Conservation (phyloP, 2,888 invertebrate genomes). For the Dasysyrphus albostriatus region DNA sequence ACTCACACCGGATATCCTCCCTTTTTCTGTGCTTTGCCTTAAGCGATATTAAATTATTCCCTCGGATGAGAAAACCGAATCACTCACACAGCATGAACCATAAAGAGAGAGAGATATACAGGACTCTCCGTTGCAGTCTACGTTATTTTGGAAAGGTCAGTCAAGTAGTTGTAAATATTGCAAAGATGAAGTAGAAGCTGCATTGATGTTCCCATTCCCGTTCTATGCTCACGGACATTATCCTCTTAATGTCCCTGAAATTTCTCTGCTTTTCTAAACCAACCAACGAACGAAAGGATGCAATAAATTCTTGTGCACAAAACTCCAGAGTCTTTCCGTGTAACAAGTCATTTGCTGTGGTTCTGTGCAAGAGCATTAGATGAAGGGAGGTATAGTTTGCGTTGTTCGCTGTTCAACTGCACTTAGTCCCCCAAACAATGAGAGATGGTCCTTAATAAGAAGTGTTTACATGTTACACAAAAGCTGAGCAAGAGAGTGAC, state of each 20-base stretch:
- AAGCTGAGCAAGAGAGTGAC: not conserved
- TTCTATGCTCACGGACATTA: conserved; percentile 14
- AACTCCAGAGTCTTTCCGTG: conserved; percentile 63
- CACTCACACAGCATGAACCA: conserved; percentile 2
- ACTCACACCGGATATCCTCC: conserved; percentile 16
- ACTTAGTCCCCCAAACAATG: conserved; percentile 55
- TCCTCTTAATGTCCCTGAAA: conserved; percentile 64
- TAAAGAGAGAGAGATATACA: not conserved
- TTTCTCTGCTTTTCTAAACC: conserved; percentile 36
- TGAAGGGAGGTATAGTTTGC: not conserved
- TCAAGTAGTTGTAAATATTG: conserved; percentile 30
- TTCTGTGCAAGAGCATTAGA: conserved; percentile 20
- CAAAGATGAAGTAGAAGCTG: conserved; percentile 20
- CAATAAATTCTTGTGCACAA: conserved; percentile 63
- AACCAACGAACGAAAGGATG: conserved; percentile 68
- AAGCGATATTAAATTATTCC: conserved; percentile 32
- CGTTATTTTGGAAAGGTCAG: conserved; percentile 19
- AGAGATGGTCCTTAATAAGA: conserved; percentile 64
- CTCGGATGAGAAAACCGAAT: conserved; percentile 6
- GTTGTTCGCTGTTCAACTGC: conserved; percentile 50
- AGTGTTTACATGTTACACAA: conserved; percentile 58
- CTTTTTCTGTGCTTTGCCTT: conserved; percentile 7
- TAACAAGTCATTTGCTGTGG: conserved; percentile 66
- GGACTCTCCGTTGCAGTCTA: too few relatives aligned
- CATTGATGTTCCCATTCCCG: not conserved